A percentile compares a stretch with the other conserved stretches of the same genome.
Conservation (phyloP, 2,113 vertebrate genomes). For the Morone saxatilis region DNA sequence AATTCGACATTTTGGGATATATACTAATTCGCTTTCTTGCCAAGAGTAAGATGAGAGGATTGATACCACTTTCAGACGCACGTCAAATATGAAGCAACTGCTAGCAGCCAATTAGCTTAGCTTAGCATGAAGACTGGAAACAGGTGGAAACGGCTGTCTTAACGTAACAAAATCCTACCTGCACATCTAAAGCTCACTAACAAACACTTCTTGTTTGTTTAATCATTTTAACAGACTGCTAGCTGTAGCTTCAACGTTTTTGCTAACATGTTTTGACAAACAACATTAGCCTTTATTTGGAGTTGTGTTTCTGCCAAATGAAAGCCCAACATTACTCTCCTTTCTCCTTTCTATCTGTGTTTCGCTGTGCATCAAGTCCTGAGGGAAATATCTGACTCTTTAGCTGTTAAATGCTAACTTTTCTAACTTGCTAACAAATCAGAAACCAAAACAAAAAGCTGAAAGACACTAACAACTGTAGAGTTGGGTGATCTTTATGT, state of each 20-base stretch:
- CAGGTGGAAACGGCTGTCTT: background rate
- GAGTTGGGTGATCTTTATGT: background rate
- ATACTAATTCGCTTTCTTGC: background rate
- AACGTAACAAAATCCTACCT: background rate
- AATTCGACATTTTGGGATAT: background rate
- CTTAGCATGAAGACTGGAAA: background rate
- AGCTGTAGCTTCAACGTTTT: background rate
- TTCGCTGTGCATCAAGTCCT: background rate
- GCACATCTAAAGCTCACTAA: background rate
- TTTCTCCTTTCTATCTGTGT: background rate
- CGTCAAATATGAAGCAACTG: background rate
- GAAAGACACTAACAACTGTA: background rate
- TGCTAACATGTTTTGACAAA: too few species aligned
- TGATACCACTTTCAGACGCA: background rate
- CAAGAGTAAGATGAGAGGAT: background rate
- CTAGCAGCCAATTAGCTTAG: background rate
- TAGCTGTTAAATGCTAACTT: background rate
- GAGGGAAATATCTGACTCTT: background rate
- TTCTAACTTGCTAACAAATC: background rate
- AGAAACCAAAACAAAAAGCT: constrained; percentile 13
- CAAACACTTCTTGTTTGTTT: background rate
- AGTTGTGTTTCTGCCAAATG: too few species aligned
- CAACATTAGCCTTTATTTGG: background rate
- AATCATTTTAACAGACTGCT: background rate
- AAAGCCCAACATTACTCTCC: background rate